Percentiles rank a stretch among this genome's conserved stretches.
Evolutionary conservation across 2,797 vertebrate genomes (phyloP).

Genomic region (Mycteria americana): DNA sequence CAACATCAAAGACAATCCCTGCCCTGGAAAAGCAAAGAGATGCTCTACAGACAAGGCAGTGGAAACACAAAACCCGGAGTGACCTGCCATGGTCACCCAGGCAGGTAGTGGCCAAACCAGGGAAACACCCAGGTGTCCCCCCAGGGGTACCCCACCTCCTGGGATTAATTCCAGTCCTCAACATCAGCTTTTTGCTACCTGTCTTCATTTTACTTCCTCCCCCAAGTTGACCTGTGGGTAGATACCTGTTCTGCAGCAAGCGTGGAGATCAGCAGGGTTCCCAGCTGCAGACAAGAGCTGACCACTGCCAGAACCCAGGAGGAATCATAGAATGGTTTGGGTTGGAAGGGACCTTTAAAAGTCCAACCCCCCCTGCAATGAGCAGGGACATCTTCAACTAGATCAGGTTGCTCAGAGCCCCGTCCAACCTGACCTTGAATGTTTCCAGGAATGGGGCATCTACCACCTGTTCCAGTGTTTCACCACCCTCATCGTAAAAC

Average conservation of each 20-base stretch:
- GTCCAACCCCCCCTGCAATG: not conserved
- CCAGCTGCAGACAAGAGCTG: not conserved
- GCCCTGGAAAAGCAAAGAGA: not conserved
- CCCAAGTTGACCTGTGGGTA: too few relatives aligned
- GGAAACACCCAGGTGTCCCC: not conserved
- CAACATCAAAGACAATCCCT: not conserved
- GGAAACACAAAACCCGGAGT: not conserved
- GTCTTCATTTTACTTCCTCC: not conserved
- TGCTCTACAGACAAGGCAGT: not conserved
- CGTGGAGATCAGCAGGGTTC: not conserved
- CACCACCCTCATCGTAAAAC: not conserved
- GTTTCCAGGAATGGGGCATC: not conserved
- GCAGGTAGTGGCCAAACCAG: not conserved
- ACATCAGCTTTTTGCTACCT: not conserved
- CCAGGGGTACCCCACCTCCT: not conserved
- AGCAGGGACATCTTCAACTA: not conserved
- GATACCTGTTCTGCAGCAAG: not conserved
- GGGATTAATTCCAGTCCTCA: not conserved
- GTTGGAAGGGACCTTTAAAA: not conserved
- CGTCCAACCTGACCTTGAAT: not conserved
- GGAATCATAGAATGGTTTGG: not conserved
- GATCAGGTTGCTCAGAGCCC: not conserved
- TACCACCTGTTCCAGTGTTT: fast-evolving
- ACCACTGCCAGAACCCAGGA: not conserved
- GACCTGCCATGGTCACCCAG: not conserved